Base-by-base conservation (phyloP, 2,888 invertebrate species). In the Hirtodrosophila alboralis region DNA sequence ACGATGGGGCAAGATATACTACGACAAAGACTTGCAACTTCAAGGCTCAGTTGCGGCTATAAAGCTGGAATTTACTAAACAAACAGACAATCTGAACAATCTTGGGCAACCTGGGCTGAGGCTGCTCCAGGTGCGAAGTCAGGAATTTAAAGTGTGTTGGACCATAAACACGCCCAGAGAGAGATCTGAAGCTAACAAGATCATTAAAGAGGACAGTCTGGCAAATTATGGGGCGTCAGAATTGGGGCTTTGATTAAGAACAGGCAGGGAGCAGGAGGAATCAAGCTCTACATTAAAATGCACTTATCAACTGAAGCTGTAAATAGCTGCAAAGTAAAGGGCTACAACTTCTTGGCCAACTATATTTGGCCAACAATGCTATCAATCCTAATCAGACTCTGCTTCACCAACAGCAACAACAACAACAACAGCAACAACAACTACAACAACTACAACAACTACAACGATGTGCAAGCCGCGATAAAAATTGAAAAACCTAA, bases 381-480 rank as follows among this genome's bases (percentile, higher is more conserved):
- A 75, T 75, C 75, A 75, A 76, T 75, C 76, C 84, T 81, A 86
- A 81, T 81, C 81, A 75, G 80, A 67, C 51, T 14, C 33, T 13
- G 27, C 26, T 3, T 26, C 47, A 40, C 33, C 54, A n/a, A 4
- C 18, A 18, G 18, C 1, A 4, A 4, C 18, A 18, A 5, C 18
- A 4, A 4, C 18, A 18, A 5, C 18, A 4, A 5, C 18, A 5
- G 18, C 13, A 21, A 31, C 54, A 58, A 43, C 67, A 61, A 60
- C n/a, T n/a, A 4, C 18, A 18, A 5, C 18, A 4, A 4, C 18
- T 4, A 5, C 18, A 4, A 5, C 18, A 5, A 5, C 13, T 30
- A 31, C 54, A 58, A 43, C 67, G 63, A 60, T 67, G 58, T n/a
- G n/a, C n/a, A n/a, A n/a, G n/a, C n/a, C 57, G 37, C 40, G 56